Conservation (phyloP, 1,140 invertebrate species). For the Sesamia nonagrioides region DNA sequence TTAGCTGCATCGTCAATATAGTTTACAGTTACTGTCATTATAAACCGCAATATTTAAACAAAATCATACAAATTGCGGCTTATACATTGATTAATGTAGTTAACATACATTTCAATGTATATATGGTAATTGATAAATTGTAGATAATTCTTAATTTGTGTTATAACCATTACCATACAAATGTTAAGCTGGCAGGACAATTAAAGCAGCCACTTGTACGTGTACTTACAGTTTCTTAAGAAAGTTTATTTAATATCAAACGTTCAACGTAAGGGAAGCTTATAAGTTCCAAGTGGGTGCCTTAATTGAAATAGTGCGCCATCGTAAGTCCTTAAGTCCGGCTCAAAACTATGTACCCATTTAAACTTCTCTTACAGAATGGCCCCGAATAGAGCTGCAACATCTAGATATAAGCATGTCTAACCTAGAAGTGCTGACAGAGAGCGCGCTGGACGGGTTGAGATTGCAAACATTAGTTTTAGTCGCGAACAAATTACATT, state of each 20-base stretch:
- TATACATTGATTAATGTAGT: constrained; percentile 14
- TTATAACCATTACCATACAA: neutral
- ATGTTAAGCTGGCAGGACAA: neutral
- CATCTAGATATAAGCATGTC: constrained; percentile 85
- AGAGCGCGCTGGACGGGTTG: constrained; percentile 82
- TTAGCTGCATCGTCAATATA: neutral
- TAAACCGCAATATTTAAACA: constrained; percentile 19
- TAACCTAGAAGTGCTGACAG: constrained; percentile 79
- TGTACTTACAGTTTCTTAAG: neutral
- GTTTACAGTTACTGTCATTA: neutral
- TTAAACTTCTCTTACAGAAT: constrained; percentile 77
- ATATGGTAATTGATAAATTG: constrained; percentile 9
- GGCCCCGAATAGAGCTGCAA: constrained; percentile 81
- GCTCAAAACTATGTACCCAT: constrained; percentile 47
- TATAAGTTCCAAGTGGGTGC: constrained; percentile 40
- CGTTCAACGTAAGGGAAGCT: constrained; percentile 4
- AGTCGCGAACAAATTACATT: constrained; percentile 81
- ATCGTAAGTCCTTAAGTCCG: constrained; percentile 43
- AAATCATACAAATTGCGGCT: constrained; percentile 21
- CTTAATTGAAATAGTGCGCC: constrained; percentile 42
- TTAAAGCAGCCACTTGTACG: constrained; percentile 18
- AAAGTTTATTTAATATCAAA: constrained; percentile 28
- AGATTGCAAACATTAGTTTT: constrained; percentile 81
- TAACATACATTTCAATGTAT: constrained; percentile 10
- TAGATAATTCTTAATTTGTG: neutral